These are phyloP conservation scores for Pantherophis guttatus DNA, from an alignment of 2,113 vertebrate genomes.

Conservation along the genomic window DNA sequence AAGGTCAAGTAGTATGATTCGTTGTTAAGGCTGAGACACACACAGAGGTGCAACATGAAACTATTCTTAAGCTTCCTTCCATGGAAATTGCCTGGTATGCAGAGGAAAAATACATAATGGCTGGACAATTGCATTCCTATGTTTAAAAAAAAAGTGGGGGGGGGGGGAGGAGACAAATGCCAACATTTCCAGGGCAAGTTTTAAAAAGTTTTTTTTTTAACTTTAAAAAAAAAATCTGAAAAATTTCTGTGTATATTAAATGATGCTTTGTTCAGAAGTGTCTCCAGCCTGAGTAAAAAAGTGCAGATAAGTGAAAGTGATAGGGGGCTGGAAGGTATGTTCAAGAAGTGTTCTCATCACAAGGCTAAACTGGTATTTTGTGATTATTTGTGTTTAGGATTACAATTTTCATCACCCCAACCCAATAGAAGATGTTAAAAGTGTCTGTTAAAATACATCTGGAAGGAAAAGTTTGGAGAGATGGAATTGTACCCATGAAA, in stretches of 20 bases:
- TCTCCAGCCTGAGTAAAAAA: background rate
- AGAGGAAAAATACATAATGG: slow-evolving; percentile 45
- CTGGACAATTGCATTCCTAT: slow-evolving; percentile 58
- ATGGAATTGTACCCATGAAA: background rate
- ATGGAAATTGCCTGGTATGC: slow-evolving; percentile 52
- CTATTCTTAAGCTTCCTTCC: slow-evolving; percentile 54
- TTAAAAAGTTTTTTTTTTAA: background rate
- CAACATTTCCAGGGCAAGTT: slow-evolving; percentile 31
- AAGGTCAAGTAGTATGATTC: slow-evolving; percentile 51
- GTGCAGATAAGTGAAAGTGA: background rate
- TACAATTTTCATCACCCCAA: background rate
- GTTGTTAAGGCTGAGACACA: slow-evolving; percentile 23
- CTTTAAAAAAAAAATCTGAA: background rate
- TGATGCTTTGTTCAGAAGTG: background rate
- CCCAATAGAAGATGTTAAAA: background rate
- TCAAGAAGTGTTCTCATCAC: background rate
- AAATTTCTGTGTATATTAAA: background rate
- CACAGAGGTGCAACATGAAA: slow-evolving; percentile 38
- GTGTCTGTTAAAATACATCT: background rate
- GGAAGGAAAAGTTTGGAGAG: background rate
- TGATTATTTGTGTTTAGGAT: background rate
- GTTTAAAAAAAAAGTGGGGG: background rate
- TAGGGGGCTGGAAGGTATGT: background rate
- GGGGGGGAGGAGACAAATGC: background rate
- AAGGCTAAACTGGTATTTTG: background rate